phyloP scores from a whole-genome alignment of 2,797 vertebrate genomes.

The Halcyon smyrnensis region DNA sequence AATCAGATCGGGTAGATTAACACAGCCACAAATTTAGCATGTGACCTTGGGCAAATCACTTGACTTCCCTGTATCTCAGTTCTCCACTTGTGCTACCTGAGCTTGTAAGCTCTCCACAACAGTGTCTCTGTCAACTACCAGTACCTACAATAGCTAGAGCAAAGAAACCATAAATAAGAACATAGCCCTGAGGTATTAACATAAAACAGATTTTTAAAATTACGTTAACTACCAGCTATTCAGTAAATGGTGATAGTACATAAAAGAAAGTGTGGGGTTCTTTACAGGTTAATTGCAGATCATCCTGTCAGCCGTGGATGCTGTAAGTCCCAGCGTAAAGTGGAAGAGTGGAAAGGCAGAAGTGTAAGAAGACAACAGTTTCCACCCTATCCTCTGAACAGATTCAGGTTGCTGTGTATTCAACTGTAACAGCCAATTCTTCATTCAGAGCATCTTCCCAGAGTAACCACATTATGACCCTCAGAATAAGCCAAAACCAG shows the following conservation, averaged over 20 bases:
- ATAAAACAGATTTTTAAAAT: neutral
- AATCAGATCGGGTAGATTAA: neutral
- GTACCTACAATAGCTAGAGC: neutral
- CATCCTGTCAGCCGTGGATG: neutral
- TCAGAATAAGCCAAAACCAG: neutral
- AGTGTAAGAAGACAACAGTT: neutral
- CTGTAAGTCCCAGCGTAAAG: neutral
- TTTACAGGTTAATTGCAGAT: neutral
- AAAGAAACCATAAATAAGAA: neutral
- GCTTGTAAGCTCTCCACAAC: neutral
- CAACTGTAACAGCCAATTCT: neutral
- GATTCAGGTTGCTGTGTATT: neutral
- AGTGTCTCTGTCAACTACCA: neutral
- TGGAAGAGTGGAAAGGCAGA: neutral
- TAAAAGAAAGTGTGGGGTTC: neutral
- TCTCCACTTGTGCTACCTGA: neutral
- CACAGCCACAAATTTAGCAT: neutral
- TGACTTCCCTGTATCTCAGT: neutral
- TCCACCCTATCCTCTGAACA: neutral
- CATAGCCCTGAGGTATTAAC: neutral
- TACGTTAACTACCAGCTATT: neutral
- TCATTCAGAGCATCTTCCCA: neutral
- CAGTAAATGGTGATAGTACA: neutral
- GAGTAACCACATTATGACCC: neutral
- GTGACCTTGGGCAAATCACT: neutral